Percentiles rank a stretch among this genome's conserved stretches.
These are phyloP conservation scores for Rhagonycha fulva DNA, from an alignment of 2,888 invertebrate genomes.

Conservation along the genomic window DNA sequence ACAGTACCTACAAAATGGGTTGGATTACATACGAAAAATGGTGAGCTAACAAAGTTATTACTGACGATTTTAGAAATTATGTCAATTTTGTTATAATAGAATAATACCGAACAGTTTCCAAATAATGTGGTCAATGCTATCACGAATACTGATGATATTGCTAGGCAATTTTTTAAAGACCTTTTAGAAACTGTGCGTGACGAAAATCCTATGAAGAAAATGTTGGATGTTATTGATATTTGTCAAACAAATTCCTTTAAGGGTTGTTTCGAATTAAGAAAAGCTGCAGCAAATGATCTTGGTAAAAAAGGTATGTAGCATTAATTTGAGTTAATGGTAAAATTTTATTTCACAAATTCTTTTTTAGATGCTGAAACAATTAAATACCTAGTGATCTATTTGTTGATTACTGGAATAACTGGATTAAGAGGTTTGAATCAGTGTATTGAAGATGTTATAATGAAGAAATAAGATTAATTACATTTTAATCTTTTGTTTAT, in stretches of 20 bases:
- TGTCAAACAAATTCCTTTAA: not conserved
- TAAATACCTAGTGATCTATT: not conserved
- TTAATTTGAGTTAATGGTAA: not conserved
- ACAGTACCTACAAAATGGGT: not conserved
- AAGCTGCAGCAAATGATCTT: not conserved
- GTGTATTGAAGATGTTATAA: not conserved
- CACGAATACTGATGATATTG: too few relatives aligned
- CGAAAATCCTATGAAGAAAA: not conserved
- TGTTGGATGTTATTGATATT: not conserved
- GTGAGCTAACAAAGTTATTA: not conserved
- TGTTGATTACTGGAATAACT: not conserved
- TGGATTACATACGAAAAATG: not conserved
- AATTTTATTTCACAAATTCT: too few relatives aligned
- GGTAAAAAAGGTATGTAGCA: not conserved
- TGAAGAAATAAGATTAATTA: not conserved
- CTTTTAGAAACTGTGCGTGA: not conserved
- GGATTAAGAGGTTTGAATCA: not conserved
- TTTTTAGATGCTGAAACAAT: not conserved
- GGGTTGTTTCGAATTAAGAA: not conserved
- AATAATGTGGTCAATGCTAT: not conserved
- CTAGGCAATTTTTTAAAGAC: too few relatives aligned
- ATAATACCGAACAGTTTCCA: not conserved
- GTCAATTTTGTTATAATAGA: not conserved
- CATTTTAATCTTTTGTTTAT: too few relatives aligned
- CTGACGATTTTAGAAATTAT: not conserved